Evolutionary conservation across 2,113 vertebrate genomes (phyloP).

Genomic region (Cyprinodon variegatus): DNA sequence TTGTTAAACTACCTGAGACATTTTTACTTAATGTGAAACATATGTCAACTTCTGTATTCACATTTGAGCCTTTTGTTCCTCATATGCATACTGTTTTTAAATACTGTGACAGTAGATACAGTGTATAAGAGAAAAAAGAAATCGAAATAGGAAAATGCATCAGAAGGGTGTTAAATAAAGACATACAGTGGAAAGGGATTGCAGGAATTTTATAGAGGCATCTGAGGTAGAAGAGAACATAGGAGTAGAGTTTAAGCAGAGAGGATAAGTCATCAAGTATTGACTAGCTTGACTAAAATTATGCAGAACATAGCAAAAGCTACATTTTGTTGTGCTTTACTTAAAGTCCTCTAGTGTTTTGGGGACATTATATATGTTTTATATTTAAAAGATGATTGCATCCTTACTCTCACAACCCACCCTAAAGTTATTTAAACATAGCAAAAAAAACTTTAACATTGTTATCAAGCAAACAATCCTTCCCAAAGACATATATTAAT

Average conservation of each 20-base stretch:
- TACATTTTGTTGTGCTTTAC: too few species aligned
- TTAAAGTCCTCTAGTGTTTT: too few species aligned
- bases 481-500: not conserved
- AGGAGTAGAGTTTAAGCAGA: constrained; percentile 11
- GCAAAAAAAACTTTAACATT: not conserved
- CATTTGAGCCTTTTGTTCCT: not conserved
- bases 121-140: not conserved
- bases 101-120: not conserved
- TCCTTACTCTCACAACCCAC: not conserved
- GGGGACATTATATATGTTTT: not conserved
- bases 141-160: not conserved
- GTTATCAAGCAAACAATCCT: not conserved
- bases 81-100: not conserved
- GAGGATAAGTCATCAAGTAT: constrained; percentile 35
- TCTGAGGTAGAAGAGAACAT: not conserved
- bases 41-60: too few species aligned
- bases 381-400: not conserved
- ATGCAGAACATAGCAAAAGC: constrained; percentile 22
- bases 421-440: not conserved
- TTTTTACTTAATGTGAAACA: too few species aligned
- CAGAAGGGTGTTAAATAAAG: not conserved
- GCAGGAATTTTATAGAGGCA: not conserved
- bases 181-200: not conserved
- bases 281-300: constrained; percentile 47
- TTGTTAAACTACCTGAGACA: too few species aligned